Evolutionary conservation across 2,113 vertebrate genomes (phyloP), one percentile per base, ranked within the genome.

Genomic region (Hyperopisus bebe): DNA sequence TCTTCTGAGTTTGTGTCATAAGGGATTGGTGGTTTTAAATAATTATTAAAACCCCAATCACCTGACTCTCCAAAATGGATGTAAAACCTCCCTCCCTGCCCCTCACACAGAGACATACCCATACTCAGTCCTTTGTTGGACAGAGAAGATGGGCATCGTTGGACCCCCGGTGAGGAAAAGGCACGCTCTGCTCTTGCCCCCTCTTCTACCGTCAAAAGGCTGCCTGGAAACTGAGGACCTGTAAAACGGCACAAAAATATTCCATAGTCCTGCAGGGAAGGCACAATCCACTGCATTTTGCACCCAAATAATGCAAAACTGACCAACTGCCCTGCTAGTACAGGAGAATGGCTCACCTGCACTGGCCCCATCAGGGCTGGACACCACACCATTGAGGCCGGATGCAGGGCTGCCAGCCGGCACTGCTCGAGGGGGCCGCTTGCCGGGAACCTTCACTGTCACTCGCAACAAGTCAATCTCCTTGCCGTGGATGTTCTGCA

Each of bases 381-480:
- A 91, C 91, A 96, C 93, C 89, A 98, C 94, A 74, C 98, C 98
- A 0, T 98, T 99, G 90, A 98, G 96, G 91, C 97, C 97, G 39
- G 95, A 94, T 0, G 97, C 96, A 88, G 97, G 96, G 0, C 95
- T 96, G 3, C 96, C 96, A 3, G 97, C 96, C 0, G 97, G 97
- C 8, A 97, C 97, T 50, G 98, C 98, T 9, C 98, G 95, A 0
- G 98, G 98, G 0, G 98, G 98, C n/a, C 98, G 96, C 94, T 99
- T 99, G 35, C 98, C 98, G 0, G 98, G 98, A 87, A 99, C 98
- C 91, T 99, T 99, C 10, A 99, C 98, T 0, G 98, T 99, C 90
- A 98, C 99, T 0, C 97, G 96, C 24, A 98, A 95, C 39, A 99
- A 94, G 88, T 98, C 98, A 92, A 99, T 98, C 92, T 98, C 98